Evolutionary conservation across 2,888 invertebrate genomes (phyloP).

Genomic region (Falcaria lacertinaria): DNA sequence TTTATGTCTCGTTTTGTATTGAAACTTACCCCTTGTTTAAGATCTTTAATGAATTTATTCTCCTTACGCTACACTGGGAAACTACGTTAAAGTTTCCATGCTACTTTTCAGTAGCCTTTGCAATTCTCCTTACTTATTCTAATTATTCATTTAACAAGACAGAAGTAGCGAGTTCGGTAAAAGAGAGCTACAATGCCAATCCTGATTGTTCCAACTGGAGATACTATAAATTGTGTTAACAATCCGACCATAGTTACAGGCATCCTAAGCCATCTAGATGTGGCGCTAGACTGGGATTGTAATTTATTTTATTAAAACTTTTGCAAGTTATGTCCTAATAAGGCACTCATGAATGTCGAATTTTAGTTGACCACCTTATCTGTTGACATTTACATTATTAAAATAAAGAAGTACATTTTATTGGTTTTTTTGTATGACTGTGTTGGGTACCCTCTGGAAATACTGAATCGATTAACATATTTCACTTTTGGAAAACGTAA

Average conservation of each 20-base stretch:
- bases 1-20: no score
- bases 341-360: background rate
- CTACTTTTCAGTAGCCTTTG: background rate
- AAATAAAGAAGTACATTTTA: no score
- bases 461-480: no score
- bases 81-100: background rate
- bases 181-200: constrained; percentile 58
- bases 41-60: no score
- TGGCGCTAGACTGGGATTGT: no score
- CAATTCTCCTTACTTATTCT: constrained; percentile 29
- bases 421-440: no score
- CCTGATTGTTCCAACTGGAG: constrained; percentile 53
- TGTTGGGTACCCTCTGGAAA: no score
- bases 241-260: constrained; percentile 26
- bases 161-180: constrained; percentile 31
- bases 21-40: no score
- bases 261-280: constrained; percentile 17
- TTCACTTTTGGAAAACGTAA: no score
- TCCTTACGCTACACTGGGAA: background rate
- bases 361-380: no score
- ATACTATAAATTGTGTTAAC: constrained; percentile 59
- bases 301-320: background rate
- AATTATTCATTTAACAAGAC: constrained; percentile 43
- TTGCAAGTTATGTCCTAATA: background rate
- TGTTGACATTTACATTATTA: no score